phyloP scores from a whole-genome alignment of 2,888 invertebrate genomes.

The Eupeodes luniger region DNA sequence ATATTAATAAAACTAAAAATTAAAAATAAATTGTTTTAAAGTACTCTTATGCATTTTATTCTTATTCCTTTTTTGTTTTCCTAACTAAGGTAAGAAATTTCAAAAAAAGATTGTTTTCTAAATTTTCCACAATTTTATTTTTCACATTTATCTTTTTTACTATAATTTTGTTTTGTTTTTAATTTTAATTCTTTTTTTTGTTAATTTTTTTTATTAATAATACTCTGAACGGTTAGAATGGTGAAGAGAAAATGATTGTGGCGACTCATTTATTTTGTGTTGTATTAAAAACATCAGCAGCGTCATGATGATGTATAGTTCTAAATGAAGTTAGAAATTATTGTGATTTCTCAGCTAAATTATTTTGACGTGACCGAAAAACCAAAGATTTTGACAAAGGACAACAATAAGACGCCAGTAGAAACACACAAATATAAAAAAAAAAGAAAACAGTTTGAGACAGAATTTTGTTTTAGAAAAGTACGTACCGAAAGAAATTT shows the following conservation, averaged over 20 bases:
- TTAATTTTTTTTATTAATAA: conserved; percentile 55
- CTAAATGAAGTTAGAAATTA: conserved; percentile 48
- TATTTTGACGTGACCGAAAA: not conserved
- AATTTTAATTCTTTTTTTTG: conserved; percentile 52
- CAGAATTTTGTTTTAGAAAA: not conserved
- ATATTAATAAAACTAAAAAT: too few relatives aligned
- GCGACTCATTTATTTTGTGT: conserved; percentile 36
- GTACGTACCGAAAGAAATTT: conserved; percentile 62
- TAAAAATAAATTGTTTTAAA: too few relatives aligned
- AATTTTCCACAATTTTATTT: conserved; percentile 61
- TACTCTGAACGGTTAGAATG: conserved; percentile 58
- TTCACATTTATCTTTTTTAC: conserved; percentile 33
- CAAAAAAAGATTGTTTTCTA: conserved; percentile 63
- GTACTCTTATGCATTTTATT: not conserved
- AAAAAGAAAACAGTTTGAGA: conserved; percentile 5
- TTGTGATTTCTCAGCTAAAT: conserved; percentile 61
- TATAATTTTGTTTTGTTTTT: conserved; percentile 39
- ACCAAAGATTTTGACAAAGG: not conserved
- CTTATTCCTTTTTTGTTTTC: not conserved
- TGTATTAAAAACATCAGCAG: conserved; percentile 57
- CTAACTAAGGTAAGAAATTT: not conserved
- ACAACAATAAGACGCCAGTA: not conserved
- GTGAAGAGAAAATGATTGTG: conserved; percentile 61
- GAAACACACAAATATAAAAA: conserved; percentile 14
- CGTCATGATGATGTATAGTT: conserved; percentile 20